Percentiles rank a stretch among this genome's conserved stretches.
These are phyloP conservation scores for Eristalinus sepulchralis DNA, from an alignment of 2,888 invertebrate species.

Conservation along the genomic window DNA sequence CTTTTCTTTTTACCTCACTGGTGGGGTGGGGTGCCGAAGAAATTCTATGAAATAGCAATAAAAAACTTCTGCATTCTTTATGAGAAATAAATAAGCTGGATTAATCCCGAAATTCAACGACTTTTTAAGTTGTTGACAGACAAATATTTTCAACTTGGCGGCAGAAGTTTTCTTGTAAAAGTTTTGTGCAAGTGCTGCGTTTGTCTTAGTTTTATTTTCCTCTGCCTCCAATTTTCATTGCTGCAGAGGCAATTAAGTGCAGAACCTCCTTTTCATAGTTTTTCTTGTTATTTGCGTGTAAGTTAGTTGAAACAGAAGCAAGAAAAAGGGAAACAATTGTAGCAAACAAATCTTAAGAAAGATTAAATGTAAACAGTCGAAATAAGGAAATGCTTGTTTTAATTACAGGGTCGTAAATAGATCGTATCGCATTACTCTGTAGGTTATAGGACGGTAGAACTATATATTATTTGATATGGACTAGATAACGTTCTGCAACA, in stretches of 20 bases:
- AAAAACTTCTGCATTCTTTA: slow-evolving; percentile 57
- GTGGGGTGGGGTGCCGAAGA: slow-evolving; percentile 3
- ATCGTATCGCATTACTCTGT: no score
- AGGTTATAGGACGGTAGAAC: no score
- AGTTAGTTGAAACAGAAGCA: slow-evolving; percentile 28
- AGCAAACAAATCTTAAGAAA: slow-evolving; percentile 41
- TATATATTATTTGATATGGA: no score
- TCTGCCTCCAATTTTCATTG: neutral
- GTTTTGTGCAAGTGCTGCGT: slow-evolving; percentile 10
- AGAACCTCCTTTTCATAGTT: slow-evolving; percentile 67
- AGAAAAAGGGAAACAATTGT: slow-evolving; percentile 41
- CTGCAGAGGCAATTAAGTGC: slow-evolving; percentile 73
- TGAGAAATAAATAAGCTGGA: slow-evolving; percentile 66
- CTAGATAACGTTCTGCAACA: no score
- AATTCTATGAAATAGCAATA: slow-evolving; percentile 56
- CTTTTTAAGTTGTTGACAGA: slow-evolving; percentile 71
- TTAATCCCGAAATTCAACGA: slow-evolving; percentile 62
- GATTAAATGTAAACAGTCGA: slow-evolving; percentile 18
- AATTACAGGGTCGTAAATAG: no score
- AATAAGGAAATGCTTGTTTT: slow-evolving; percentile 56
- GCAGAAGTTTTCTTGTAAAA: slow-evolving; percentile 54
- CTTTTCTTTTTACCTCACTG: neutral
- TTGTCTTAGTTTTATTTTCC: slow-evolving; percentile 20
- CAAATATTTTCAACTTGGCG: slow-evolving; percentile 57
- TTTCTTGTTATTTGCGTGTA: slow-evolving; percentile 58